Percentiles rank a stretch among this genome's conserved stretches.
Conservation (phyloP, 2,113 vertebrate genomes). For the Nothocercus julius region DNA sequence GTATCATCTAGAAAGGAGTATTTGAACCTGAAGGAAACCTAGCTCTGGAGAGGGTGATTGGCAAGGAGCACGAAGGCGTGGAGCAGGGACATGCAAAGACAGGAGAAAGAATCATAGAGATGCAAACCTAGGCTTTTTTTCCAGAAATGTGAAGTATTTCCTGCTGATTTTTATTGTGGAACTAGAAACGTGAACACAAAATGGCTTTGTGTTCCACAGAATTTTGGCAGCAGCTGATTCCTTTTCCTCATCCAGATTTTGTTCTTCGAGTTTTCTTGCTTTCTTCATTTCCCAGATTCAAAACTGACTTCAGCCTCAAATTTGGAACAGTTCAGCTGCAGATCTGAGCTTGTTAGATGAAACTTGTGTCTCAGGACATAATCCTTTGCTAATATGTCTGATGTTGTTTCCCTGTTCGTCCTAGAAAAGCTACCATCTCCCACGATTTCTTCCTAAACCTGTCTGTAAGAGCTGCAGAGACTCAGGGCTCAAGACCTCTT, state of each 20-base stretch:
- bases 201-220: neutral
- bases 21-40: neutral
- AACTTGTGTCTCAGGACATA: neutral
- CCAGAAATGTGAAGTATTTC: neutral
- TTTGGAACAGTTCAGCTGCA: neutral
- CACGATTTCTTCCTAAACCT: neutral
- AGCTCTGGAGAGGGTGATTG: neutral
- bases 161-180: neutral
- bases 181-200: neutral
- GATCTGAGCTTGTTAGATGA: neutral
- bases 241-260: neutral
- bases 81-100: neutral
- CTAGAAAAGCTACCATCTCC: neutral
- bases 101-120: fast-evolving
- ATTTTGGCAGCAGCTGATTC: neutral
- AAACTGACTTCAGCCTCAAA: neutral
- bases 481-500: neutral
- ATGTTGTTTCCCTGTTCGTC: neutral
- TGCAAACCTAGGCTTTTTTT: neutral
- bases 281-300: neutral
- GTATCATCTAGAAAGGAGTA: neutral
- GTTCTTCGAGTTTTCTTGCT: neutral
- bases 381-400: neutral
- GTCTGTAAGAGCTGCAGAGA: neutral
- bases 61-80: too few species aligned